phyloP scores from a whole-genome alignment of 2,113 vertebrate genomes.

The Sula dactylatra region DNA sequence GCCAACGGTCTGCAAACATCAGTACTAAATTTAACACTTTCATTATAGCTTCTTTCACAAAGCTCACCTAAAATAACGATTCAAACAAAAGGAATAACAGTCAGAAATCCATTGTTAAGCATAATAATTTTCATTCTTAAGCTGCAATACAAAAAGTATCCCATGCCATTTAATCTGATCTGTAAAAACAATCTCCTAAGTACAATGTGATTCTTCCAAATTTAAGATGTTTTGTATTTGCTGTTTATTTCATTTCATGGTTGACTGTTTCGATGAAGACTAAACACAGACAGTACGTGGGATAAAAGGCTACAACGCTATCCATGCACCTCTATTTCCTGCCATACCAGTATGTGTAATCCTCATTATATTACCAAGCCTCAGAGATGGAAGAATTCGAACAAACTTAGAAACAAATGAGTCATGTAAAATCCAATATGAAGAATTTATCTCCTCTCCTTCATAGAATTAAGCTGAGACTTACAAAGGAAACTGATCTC shows the following conservation, averaged over 20 bases:
- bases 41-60: constrained; percentile 98
- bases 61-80: constrained; percentile 84
- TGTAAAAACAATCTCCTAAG: background rate
- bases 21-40: constrained; percentile 96
- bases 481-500: background rate
- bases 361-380: background rate
- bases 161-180: background rate
- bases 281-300: background rate
- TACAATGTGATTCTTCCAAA: background rate
- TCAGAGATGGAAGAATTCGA: too few relatives aligned
- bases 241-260: background rate
- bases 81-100: background rate
- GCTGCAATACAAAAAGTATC: background rate
- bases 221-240: background rate
- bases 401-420: background rate
- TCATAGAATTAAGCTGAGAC: background rate
- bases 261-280: background rate
- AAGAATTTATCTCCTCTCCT: background rate
- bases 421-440: background rate
- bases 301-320: background rate
- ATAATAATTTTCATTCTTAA: background rate
- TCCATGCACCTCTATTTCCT: background rate
- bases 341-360: background rate
- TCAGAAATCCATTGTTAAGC: background rate
- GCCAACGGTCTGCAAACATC: constrained; percentile 98